Percentiles rank a stretch among this genome's conserved stretches.
These are phyloP conservation scores for Eidolon dupreanum DNA, from an alignment of 2,797 vertebrate genomes.

Conservation along the genomic window DNA sequence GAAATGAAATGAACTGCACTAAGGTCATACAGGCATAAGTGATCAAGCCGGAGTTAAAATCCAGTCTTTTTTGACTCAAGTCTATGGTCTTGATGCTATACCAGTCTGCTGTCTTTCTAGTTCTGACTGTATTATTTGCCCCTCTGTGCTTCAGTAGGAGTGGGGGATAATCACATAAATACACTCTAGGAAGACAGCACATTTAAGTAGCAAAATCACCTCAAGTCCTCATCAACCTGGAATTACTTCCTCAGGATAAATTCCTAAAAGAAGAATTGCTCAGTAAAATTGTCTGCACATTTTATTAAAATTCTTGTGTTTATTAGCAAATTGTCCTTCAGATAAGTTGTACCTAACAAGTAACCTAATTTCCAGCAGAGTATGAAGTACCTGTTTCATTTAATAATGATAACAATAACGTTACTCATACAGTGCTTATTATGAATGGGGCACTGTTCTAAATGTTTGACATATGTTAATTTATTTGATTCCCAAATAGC, in stretches of 20 bases:
- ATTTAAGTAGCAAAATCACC: not conserved
- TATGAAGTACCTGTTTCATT: not conserved
- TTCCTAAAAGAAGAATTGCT: not conserved
- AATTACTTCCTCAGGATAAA: not conserved
- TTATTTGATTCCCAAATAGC: not conserved
- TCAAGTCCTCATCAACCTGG: not conserved
- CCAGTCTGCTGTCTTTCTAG: not conserved
- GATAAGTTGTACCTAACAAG: not conserved
- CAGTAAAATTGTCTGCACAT: not conserved
- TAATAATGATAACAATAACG: not conserved
- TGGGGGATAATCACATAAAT: not conserved
- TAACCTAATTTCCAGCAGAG: not conserved
- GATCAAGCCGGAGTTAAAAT: not conserved
- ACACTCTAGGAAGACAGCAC: not conserved
- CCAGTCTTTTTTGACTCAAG: not conserved
- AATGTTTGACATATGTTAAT: not conserved
- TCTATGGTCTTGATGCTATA: not conserved
- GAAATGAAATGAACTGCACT: not conserved
- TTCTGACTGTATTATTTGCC: not conserved
- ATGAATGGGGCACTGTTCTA: not conserved
- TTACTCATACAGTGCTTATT: not conserved
- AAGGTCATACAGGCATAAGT: not conserved
- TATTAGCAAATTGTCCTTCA: slow-evolving; percentile 2
- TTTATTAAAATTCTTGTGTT: slow-evolving; percentile 15
- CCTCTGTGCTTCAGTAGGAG: not conserved